A percentile compares a stretch with the other conserved stretches of the same genome.
These are phyloP conservation scores for Machaerirhynchus nigripectus DNA, from an alignment of 2,113 vertebrate species.

Conservation along the genomic window DNA sequence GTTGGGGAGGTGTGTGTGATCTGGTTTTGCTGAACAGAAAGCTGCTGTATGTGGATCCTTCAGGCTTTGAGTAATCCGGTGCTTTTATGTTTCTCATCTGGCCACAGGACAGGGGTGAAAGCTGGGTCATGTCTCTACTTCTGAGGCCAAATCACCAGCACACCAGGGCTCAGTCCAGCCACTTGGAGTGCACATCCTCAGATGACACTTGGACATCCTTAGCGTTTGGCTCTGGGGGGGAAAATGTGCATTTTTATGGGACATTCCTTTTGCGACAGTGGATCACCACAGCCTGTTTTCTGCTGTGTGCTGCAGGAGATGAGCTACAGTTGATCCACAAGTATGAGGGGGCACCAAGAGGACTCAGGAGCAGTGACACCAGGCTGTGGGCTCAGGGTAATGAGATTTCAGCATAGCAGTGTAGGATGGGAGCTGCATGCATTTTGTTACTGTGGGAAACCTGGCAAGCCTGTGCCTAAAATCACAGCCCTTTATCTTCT, in stretches of 20 bases:
- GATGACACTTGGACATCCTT: neutral
- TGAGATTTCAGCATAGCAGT: neutral
- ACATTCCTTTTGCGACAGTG: neutral
- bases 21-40: neutral
- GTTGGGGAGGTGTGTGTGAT: neutral
- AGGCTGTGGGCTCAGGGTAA: neutral
- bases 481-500: neutral
- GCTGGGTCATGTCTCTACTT: rapidly evolving
- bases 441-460: neutral
- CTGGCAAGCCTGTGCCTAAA: neutral
- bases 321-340: neutral
- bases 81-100: neutral
- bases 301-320: neutral
- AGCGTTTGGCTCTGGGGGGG: neutral
- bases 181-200: rapidly evolving
- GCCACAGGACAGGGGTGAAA: neutral
- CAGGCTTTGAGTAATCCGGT: neutral
- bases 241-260: neutral
- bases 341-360: neutral
- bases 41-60: neutral
- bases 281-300: neutral
- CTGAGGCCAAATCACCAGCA: neutral
- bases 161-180: neutral
- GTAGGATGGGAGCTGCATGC: neutral
- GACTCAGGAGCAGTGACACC: neutral